These are phyloP conservation scores for Athripsodes cinereus DNA, from an alignment of 2,888 invertebrate species.

Conservation along the genomic window DNA sequence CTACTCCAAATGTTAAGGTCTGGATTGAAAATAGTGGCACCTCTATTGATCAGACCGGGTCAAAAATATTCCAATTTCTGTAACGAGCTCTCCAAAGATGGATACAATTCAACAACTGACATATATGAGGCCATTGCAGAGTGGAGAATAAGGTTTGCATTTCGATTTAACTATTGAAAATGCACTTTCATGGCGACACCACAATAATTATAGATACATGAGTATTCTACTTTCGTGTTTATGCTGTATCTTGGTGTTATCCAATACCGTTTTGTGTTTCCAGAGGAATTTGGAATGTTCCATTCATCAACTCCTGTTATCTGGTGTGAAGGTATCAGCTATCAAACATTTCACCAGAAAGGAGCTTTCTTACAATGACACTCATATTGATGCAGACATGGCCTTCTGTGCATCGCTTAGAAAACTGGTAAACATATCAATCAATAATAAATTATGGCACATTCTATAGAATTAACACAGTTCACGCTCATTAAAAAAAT, in stretches of 20 bases:
- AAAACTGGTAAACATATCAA: slow-evolving; percentile 33
- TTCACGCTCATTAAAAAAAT: no score
- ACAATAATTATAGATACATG: no score
- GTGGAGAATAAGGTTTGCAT: slow-evolving; percentile 65
- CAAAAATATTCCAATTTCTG: slow-evolving; percentile 98
- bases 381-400: slow-evolving; percentile 86
- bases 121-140: slow-evolving; percentile 96
- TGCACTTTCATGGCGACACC: no score
- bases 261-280: slow-evolving; percentile 32
- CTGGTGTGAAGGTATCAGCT: slow-evolving; percentile 70
- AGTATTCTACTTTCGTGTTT: no score
- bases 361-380: slow-evolving; percentile 53
- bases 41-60: slow-evolving; percentile 74
- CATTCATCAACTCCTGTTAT: slow-evolving; percentile 79
- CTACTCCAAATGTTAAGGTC: slow-evolving; percentile 57
- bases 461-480: no score
- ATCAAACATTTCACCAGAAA: slow-evolving; percentile 46
- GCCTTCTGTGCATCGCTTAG: slow-evolving; percentile 66
- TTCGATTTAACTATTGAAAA: no score
- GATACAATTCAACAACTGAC: slow-evolving; percentile 89
- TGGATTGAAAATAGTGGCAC: slow-evolving; percentile 69
- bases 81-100: slow-evolving; percentile 87
- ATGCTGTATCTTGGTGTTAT: no score
- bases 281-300: slow-evolving; percentile 97
- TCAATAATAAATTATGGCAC: no score